These are phyloP conservation scores for Pipistrellus pipistrellus DNA, from an alignment of 2,797 vertebrate genomes.

Conservation along the genomic window DNA sequence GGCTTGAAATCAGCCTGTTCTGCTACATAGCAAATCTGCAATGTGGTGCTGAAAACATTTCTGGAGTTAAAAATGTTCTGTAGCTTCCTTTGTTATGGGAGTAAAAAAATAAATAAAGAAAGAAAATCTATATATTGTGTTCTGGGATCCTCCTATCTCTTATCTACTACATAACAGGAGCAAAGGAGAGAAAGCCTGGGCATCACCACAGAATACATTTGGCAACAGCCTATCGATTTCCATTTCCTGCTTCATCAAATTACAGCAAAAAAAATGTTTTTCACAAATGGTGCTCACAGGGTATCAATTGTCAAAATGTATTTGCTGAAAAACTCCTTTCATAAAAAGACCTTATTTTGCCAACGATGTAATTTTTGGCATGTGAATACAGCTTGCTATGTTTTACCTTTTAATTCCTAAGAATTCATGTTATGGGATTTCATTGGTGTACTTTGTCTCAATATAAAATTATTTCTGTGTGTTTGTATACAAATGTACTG, in stretches of 20 bases:
- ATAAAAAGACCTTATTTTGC: slow-evolving; percentile 74
- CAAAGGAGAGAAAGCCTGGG: slow-evolving; percentile 70
- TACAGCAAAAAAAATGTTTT: slow-evolving; percentile 69
- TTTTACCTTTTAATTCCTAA: slow-evolving; percentile 44
- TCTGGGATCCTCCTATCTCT: slow-evolving; percentile 78
- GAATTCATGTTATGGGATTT: background rate
- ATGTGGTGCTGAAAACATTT: slow-evolving; percentile 43
- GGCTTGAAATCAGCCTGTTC: slow-evolving; percentile 52
- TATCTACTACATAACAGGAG: slow-evolving; percentile 80
- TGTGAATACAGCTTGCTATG: slow-evolving; percentile 16
- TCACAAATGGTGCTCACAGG: slow-evolving; percentile 68
- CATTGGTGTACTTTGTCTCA: background rate
- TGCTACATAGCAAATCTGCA: slow-evolving; percentile 37
- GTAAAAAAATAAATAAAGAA: background rate
- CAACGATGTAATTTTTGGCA: slow-evolving; percentile 66
- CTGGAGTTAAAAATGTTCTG: slow-evolving; percentile 64
- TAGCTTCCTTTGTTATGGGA: slow-evolving; percentile 61
- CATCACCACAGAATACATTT: slow-evolving; percentile 66
- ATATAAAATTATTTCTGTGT: slow-evolving; percentile 42
- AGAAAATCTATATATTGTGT: slow-evolving; percentile 80
- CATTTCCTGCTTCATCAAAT: slow-evolving; percentile 81
- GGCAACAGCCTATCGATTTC: slow-evolving; percentile 81
- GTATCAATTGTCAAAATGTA: slow-evolving; percentile 77
- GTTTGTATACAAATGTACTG: background rate
- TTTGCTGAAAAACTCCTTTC: slow-evolving; percentile 74